phyloP scores from a whole-genome alignment of 2,797 vertebrate species.

The Neoniphon sammara region DNA sequence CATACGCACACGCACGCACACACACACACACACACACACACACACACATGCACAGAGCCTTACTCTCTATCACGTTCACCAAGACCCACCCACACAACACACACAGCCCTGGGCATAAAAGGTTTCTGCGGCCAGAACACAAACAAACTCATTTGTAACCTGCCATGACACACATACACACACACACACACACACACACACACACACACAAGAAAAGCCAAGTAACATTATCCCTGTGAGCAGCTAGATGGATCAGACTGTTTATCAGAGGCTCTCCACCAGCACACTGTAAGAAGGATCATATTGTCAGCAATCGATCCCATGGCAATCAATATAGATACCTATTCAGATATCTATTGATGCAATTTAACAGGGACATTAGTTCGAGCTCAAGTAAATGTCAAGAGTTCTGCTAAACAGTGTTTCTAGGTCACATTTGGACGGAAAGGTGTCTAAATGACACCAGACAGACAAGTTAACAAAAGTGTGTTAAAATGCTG shows the following conservation, averaged over 20 bases:
- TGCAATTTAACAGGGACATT: slow-evolving; percentile 72
- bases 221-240: slow-evolving; percentile 72
- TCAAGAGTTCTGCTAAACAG: slow-evolving; percentile 63
- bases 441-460: slow-evolving; percentile 42
- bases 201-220: slow-evolving; percentile 48
- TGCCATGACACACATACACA: slow-evolving; percentile 73
- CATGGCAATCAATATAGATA: slow-evolving; percentile 69
- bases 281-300: slow-evolving; percentile 68
- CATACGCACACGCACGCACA: slow-evolving; percentile 38
- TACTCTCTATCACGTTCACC: slow-evolving; percentile 74
- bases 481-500: slow-evolving; percentile 41
- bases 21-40: slow-evolving; percentile 46
- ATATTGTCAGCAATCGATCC: slow-evolving; percentile 74
- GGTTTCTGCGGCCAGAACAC: slow-evolving; percentile 79
- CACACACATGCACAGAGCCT: slow-evolving; percentile 41
- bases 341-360: slow-evolving; percentile 70
- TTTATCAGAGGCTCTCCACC: slow-evolving; percentile 72
- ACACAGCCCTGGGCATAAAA: slow-evolving; percentile 78
- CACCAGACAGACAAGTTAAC: slow-evolving; percentile 29
- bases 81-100: slow-evolving; percentile 76
- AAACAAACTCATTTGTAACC: slow-evolving; percentile 84
- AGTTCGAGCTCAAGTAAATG: slow-evolving; percentile 73
- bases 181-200: slow-evolving; percentile 20
- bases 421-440: slow-evolving; percentile 55
- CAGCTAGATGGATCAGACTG: slow-evolving; percentile 72